Evolutionary conservation across 2,797 vertebrate genomes (phyloP), one percentile per base, ranked within the genome.

Genomic region (Protonibea diacanthus): DNA sequence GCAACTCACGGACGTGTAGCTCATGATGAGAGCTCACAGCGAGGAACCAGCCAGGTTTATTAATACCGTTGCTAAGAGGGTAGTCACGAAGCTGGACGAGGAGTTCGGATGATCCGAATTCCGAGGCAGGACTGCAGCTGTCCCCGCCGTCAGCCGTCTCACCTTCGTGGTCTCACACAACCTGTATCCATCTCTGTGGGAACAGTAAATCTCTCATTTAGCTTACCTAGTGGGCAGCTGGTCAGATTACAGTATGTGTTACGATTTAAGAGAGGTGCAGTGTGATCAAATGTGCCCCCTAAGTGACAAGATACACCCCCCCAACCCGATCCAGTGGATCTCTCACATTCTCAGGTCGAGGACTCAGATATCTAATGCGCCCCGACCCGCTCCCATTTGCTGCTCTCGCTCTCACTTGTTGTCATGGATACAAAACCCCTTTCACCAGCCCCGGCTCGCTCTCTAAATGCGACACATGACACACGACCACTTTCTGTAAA

Each of bases 351-450:
- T 76, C 78, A 71, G 74, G 73, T 72, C 63, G n/a, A 5, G 57
- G 78, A 74, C 82, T 85, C 33, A 21, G 73, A 76, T 84, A 74
- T 83, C 86, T 74, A 76, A 80, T 44, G 65, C 53, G 5, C 71
- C 33, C 83, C 29, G 23, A 71, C 82, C 74, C 9, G 25, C 83
- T 80, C 75, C 77, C 63, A 75, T 90, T 85, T 44, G 80, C 86
- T 77, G 80, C 81, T 76, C 84, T 85, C 14, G 33, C 73, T 88
- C 83, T 82, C 17, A 60, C 89, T 85, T 79, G 90, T 92, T 90
- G 89, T 91, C 91, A 93, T 91, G 90, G 93, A 89, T 90, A 93
- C 91, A 84, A 85, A 86, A n/a, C 63, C 79, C 56, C 64, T 79
- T 51, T 76, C 63, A 42, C 62, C 76, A 58, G 82, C 71, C 78